Evolutionary conservation across 2,113 vertebrate genomes (phyloP).

Genomic region (Taurulus bubalis): DNA sequence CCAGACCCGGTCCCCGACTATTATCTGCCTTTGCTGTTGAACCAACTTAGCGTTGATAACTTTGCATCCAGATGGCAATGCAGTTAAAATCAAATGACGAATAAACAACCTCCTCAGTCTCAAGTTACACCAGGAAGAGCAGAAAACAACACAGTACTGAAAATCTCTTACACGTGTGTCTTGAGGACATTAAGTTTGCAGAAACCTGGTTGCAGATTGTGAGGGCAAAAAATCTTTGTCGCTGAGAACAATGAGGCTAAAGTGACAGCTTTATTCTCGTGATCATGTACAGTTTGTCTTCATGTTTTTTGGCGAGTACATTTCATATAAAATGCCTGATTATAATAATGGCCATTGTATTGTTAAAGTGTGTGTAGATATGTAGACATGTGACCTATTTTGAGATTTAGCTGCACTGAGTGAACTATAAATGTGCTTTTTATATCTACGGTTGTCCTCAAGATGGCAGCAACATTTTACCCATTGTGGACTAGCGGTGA

Average conservation of each 20-base stretch:
- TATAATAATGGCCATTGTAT: background rate
- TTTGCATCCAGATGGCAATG: background rate
- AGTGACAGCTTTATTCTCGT: background rate
- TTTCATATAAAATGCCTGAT: background rate
- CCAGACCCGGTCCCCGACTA: background rate
- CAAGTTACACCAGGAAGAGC: background rate
- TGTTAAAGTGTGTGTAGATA: background rate
- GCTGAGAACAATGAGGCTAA: background rate
- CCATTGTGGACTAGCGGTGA: background rate
- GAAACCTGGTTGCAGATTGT: background rate
- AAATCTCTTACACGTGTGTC: too few species aligned
- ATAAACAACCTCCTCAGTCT: background rate
- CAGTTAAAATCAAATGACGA: background rate
- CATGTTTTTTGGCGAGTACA: background rate
- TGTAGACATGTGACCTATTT: too few species aligned
- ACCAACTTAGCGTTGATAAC: background rate
- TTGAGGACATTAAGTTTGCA: background rate
- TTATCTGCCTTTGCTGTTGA: background rate
- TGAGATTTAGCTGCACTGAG: background rate
- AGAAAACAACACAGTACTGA: background rate
- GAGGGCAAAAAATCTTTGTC: background rate
- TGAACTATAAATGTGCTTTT: background rate
- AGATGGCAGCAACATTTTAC: constrained; percentile 30
- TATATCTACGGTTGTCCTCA: constrained; percentile 4
- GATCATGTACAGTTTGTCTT: background rate